A percentile compares a stretch with the other conserved stretches of the same genome.
Evolutionary conservation across 2,797 vertebrate genomes (phyloP).

Genomic region (Balearica regulorum): DNA sequence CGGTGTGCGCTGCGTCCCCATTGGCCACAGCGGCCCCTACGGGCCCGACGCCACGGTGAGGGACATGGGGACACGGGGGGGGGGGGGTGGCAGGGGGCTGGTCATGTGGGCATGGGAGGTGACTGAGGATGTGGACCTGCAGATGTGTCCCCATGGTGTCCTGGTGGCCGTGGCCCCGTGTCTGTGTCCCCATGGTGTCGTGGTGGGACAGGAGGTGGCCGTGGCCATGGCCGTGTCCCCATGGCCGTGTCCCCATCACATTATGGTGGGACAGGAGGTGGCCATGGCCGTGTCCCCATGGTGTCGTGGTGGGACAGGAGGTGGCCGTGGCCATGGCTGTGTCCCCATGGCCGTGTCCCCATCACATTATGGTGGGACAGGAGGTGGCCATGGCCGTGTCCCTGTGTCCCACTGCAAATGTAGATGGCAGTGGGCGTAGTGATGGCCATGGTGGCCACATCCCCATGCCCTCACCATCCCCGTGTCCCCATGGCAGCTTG

Average conservation of each 20-base stretch:
- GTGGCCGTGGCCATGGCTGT: no score
- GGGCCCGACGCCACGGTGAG: slow-evolving; percentile 85
- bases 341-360: neutral
- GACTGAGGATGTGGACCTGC: neutral
- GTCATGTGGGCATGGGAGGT: neutral
- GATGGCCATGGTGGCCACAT: neutral
- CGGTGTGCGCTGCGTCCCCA: slow-evolving; percentile 76
- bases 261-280: neutral
- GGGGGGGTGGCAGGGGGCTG: neutral
- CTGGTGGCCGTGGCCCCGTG: rapidly evolving
- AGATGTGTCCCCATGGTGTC: no score
- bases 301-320: no score
- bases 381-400: no score
- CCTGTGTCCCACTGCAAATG: neutral
- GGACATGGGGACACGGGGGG: neutral
- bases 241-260: neutral
- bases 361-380: no score
- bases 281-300: no score
- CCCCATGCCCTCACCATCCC: neutral
- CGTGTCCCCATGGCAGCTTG: slow-evolving; percentile 25
- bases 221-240: neutral
- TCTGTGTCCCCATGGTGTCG: neutral
- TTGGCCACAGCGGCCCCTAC: slow-evolving; percentile 78
- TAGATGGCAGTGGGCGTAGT: neutral
- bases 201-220: neutral